Evolutionary conservation across 2,888 invertebrate species (phyloP), one percentile per base, ranked within the genome.

Genomic region (Zygaena filipendulae): DNA sequence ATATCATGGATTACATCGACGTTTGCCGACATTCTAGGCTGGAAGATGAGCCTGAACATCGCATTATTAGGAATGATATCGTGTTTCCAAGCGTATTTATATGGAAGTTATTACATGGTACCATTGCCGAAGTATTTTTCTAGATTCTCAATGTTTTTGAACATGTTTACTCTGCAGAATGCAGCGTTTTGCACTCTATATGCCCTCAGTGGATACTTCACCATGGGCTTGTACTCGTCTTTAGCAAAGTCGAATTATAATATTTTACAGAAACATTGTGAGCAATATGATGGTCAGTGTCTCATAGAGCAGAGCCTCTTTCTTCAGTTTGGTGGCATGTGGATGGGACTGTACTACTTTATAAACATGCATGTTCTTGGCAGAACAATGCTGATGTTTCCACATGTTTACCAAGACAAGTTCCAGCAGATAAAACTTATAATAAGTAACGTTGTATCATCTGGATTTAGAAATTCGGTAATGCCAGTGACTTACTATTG

Each of bases 401-500:
- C 89, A 5, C 83, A 87, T n/a, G 80, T 89, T 9, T 86, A 88
- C 36, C 86, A 87, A 57, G 82, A 83, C 22, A 90, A 88, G 52
- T 81, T 88, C 39, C 75, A 85, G 3, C 85, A 87, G 48, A 77
- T 91, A 10, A 86, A 87, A 48, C 63, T 83, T 13, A 74, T 83
- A 1, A 49, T 90, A 4, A 68, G 71, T 25, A 58, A 71, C 2
- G 74, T 86, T 16, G 40, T 91, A 3, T 81, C 84, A 13, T 70
- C 72, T 32, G 85, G 88, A 10, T 75, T 87, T 34, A 52, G 61
- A 21, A 75, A 77, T 38, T 84, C 90, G 1, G 46, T 88, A 19
- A 67, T 82, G 51, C 89, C 91, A 9, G 83, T 84, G 3, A 27
- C 84, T 4, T 82, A 84, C 49, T 90, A 85, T 48, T 69, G 84